phyloP scores from a whole-genome alignment of 2,888 invertebrate genomes.

The Synanthedon formicaeformis region DNA sequence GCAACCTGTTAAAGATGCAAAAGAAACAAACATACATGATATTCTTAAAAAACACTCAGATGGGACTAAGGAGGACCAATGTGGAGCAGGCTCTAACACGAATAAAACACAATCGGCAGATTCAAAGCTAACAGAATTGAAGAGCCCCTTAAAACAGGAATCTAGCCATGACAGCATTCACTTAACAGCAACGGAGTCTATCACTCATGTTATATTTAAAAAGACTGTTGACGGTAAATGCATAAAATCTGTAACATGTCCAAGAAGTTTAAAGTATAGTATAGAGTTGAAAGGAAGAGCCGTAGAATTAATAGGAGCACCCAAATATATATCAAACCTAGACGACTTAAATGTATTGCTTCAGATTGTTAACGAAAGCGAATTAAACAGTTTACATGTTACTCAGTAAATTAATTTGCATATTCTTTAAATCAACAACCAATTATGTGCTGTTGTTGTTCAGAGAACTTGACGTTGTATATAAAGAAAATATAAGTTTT shows the following conservation, averaged over 20 bases:
- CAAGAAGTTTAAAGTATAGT: slow-evolving; percentile 53
- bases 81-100: slow-evolving; percentile 10
- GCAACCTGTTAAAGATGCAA: slow-evolving; percentile 4
- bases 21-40: slow-evolving; percentile 2
- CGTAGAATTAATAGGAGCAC: slow-evolving; percentile 59
- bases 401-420: slow-evolving; percentile 25
- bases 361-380: slow-evolving; percentile 63
- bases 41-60: not conserved
- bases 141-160: slow-evolving; percentile 4
- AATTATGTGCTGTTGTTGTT: too few species aligned
- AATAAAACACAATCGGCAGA: slow-evolving; percentile 5
- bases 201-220: slow-evolving; percentile 54
- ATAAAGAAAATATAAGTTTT: too few species aligned
- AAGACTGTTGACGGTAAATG: slow-evolving; percentile 41
- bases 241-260: slow-evolving; percentile 50
- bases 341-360: slow-evolving; percentile 61
- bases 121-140: slow-evolving; percentile 1
- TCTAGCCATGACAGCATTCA: too few species aligned
- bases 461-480: too few species aligned
- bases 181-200: slow-evolving; percentile 12
- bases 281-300: slow-evolving; percentile 51
- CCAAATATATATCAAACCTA: slow-evolving; percentile 53
- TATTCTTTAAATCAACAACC: too few species aligned
- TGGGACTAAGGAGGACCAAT: not conserved
- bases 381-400: slow-evolving; percentile 52